phyloP scores from a whole-genome alignment of 2,888 invertebrate genomes.

The Zaprionus lineosus region DNA sequence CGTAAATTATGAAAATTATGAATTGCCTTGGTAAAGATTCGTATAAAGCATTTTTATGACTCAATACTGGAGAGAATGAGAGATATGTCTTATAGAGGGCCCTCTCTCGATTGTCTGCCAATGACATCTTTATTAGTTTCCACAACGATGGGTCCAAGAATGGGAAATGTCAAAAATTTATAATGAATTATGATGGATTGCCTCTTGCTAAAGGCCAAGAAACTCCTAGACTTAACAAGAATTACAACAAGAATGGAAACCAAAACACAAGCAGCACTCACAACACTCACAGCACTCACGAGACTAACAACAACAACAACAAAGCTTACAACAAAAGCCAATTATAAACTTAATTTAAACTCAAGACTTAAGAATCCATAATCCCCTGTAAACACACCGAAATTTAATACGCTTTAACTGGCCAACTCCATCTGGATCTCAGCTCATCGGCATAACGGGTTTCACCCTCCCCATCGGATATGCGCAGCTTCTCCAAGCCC shows the following conservation, averaged over 20 bases:
- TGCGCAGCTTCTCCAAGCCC: neutral
- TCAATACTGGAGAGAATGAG: slow-evolving; percentile 12
- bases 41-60: slow-evolving; percentile 65
- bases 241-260: slow-evolving; percentile 6
- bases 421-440: neutral
- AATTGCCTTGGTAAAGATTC: slow-evolving; percentile 53
- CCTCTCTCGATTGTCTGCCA: slow-evolving; percentile 60
- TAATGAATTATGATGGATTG: slow-evolving; percentile 74
- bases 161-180: slow-evolving; percentile 66
- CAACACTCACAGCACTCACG: no score
- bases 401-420: slow-evolving; percentile 11
- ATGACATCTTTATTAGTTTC: slow-evolving; percentile 77
- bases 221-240: neutral
- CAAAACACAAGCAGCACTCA: no score
- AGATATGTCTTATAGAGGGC: slow-evolving; percentile 27
- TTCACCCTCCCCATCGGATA: neutral
- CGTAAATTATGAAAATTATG: slow-evolving; percentile 77
- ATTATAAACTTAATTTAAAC: slow-evolving; percentile 63
- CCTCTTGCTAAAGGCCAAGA: slow-evolving; percentile 20
- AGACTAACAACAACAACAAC: neutral
- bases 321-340: slow-evolving; percentile 51
- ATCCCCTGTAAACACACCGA: neutral
- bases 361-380: slow-evolving; percentile 12
- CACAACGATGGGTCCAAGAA: slow-evolving; percentile 58
- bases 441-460: neutral